Evolutionary conservation across 2,888 invertebrate species (phyloP), one percentile per base, ranked within the genome.

Genomic region (Ichneumoninae sp.): DNA sequence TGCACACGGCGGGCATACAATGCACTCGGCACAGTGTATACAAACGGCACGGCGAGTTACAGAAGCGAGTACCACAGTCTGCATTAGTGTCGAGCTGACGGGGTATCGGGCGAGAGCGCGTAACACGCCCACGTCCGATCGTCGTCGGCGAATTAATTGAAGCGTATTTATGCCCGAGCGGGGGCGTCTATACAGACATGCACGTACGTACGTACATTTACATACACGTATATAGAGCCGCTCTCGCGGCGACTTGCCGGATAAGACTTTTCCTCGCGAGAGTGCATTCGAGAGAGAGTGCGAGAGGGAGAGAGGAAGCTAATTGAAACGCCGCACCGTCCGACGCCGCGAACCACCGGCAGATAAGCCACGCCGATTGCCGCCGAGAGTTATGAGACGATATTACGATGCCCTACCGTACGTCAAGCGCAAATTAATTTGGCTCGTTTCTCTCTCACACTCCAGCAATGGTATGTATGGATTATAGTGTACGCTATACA

Each of bases 311-410:
- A 81, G 36, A 19, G 68, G 66, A 63, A 81, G 92, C 92, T 93
- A 93, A 93, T 93, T 93, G 93, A 93, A 93, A 93, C 92, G 91
- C 92, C 81, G 83, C 47, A 81, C 68, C 79, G 86, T 83, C 76
- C 65, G 66, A 76, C 76, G 66, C 65, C 78, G 79, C 65, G 57
- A 75, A 80, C 71, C 92, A 92, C 88, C 88, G 90, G 79, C 89
- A 91, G 93, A 93, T 93, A 93, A 93, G 92, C 93, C 80, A 80
- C 69, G 54, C 86, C 90, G 91, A 93, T 92, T 92, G 90, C 91
- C 88, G 89, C 89, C 89, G 89, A 92, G 93, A 93, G 92, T 93
- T 93, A 93, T 91, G 93, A 91, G 91, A 91, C 91, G 90, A 93
- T 93, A 93, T 93, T 93, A 92, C 91, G 91, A 92, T 90, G 90